Percentiles rank a stretch among this genome's conserved stretches.
Evolutionary conservation across 2,888 invertebrate species (phyloP).

Genomic region (Allolobophora icterica): DNA sequence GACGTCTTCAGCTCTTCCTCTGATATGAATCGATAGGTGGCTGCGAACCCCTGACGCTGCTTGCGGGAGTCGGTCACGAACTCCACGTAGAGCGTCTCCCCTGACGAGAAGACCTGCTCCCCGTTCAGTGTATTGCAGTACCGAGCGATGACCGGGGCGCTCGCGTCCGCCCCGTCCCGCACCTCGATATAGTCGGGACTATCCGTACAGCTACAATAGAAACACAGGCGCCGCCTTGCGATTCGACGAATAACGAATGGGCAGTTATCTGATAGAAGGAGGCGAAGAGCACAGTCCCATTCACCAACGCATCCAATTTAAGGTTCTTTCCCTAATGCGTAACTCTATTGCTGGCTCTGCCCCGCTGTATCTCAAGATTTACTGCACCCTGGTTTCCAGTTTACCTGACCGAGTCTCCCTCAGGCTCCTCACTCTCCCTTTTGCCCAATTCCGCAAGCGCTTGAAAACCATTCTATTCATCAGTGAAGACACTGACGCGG

Average conservation of each 20-base stretch:
- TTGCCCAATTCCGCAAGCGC: too few relatives aligned
- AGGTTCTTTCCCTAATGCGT: too few relatives aligned
- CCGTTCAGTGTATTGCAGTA: slow-evolving; percentile 47
- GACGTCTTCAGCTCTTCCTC: slow-evolving; percentile 39
- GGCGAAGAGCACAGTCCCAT: too few relatives aligned
- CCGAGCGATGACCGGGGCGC: slow-evolving; percentile 43
- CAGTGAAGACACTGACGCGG: too few relatives aligned
- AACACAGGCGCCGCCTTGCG: not conserved
- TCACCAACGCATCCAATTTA: too few relatives aligned
- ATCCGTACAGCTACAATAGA: slow-evolving; percentile 44
- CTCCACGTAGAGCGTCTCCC: slow-evolving; percentile 42
- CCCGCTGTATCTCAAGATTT: too few relatives aligned
- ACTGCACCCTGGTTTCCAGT: too few relatives aligned
- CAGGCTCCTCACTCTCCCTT: too few relatives aligned
- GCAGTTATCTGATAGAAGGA: too few relatives aligned
- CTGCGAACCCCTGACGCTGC: slow-evolving; percentile 49
- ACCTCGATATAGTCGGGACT: slow-evolving; percentile 46
- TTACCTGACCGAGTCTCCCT: too few relatives aligned
- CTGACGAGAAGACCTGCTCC: slow-evolving; percentile 45
- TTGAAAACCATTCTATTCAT: too few relatives aligned
- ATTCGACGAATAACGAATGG: not conserved
- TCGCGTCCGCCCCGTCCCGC: slow-evolving; percentile 44
- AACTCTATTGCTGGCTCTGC: too few relatives aligned
- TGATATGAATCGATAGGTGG: slow-evolving; percentile 38
- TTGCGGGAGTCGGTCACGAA: slow-evolving; percentile 43